Evolutionary conservation across 2,888 invertebrate species (phyloP), one percentile per base, ranked within the genome.

Genomic region (Agonopterix alstromeriana): DNA sequence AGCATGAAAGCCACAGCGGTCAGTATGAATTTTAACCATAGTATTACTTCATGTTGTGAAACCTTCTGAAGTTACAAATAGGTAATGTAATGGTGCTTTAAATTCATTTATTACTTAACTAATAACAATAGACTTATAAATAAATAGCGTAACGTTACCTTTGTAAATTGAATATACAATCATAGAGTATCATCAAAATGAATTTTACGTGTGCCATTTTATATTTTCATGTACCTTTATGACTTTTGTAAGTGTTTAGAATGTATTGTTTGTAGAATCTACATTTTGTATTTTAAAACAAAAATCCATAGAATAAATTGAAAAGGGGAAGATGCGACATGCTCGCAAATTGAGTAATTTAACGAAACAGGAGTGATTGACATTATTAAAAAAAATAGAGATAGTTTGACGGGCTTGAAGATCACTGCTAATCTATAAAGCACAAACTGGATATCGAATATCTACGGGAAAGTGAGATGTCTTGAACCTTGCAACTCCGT

Each of bases 171-270:
- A 27, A 27, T 27, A 27, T 27, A n/a, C n/a, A 38, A 38, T 38
- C 27, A 27, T 27, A 27, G 27, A 27, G 27, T 27, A 27, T 27
- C 27, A 64, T 61, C 58, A 63, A 56, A 57, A 70, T 67, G 69
- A 74, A 73, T 73, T 70, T 69, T 65, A 65, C 61, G 67, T 70
- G 82, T 83, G 82, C 82, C 82, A 83, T 82, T 73, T 64, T 66
- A 63, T 61, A 70, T 57, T 66, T 27, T 60, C 63, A 64, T 66
- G 70, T 77, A 77, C 73, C 73, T 75, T 68, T 59, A 56, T 50
- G 58, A 63, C 59, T 58, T 55, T 59, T 36, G 9, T 48, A 55
- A 61, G 66, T 67, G 58, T 54, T 53, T 67, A 73, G 60, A 54
- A 54, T 65, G 57, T 61, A 52, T 54, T 60, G n/a, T 40, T 42